Conservation (phyloP, 2,797 vertebrate genomes). For the Rhabdophis nuchalis region DNA sequence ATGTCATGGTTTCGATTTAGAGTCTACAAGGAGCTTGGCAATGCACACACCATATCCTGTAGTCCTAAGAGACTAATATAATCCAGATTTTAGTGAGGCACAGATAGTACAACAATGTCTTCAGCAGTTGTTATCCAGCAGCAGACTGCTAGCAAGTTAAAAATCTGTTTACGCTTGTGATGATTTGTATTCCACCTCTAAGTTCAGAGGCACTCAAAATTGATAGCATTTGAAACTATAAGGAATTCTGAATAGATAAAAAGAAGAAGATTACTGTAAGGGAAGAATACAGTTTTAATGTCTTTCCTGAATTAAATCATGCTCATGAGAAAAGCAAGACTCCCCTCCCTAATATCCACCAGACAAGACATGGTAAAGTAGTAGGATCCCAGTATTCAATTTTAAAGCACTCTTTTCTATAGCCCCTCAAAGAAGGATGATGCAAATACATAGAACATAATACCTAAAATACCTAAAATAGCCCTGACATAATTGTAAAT, state of each 20-base stretch:
- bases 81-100: background rate
- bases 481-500: background rate
- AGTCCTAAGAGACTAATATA: background rate
- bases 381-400: background rate
- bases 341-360: background rate
- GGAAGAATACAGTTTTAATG: background rate
- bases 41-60: background rate
- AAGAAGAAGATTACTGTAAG: background rate
- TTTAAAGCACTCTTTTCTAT: background rate
- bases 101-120: background rate
- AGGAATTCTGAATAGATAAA: background rate
- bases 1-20: constrained; percentile 7
- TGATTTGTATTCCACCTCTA: constrained; percentile 3
- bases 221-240: background rate
- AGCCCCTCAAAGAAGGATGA: background rate
- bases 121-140: background rate
- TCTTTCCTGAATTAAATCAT: background rate
- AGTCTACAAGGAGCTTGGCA: background rate
- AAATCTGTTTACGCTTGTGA: background rate
- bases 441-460: background rate
- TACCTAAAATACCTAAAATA: background rate
- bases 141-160: background rate
- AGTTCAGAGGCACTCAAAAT: background rate
- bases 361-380: background rate
- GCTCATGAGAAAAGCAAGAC: background rate